phyloP scores from a whole-genome alignment of 2,113 vertebrate genomes.

The Larimichthys polyactis region DNA sequence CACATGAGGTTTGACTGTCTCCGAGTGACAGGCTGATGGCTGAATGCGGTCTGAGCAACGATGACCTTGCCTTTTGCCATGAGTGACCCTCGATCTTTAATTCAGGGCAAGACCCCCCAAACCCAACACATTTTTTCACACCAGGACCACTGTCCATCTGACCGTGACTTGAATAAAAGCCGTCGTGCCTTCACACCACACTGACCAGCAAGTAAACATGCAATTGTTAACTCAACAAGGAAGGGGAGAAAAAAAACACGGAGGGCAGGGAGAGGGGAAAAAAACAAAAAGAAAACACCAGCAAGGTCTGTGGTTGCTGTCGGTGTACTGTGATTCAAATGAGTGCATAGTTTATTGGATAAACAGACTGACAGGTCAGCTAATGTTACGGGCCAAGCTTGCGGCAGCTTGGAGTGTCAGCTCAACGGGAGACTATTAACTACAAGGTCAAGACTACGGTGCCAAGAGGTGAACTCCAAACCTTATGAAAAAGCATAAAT shows the following conservation, averaged over 20 bases:
- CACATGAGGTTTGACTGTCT: constrained; percentile 60
- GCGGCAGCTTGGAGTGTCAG: constrained; percentile 38
- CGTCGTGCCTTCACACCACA: constrained; percentile 50
- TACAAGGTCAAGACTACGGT: constrained; percentile 47
- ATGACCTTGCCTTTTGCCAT: constrained; percentile 83
- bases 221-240: constrained; percentile 43
- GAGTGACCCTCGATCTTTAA: constrained; percentile 76
- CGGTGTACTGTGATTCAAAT: constrained; percentile 34
- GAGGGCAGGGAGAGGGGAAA: neutral
- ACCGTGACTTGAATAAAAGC: constrained; percentile 60
- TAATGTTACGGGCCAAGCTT: constrained; percentile 27
- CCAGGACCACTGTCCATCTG: constrained; percentile 52
- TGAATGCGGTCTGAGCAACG: constrained; percentile 61
- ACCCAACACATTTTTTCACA: constrained; percentile 65
- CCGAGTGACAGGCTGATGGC: constrained; percentile 69
- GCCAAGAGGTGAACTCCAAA: constrained; percentile 34
- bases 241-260: neutral
- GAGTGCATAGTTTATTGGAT: constrained; percentile 36
- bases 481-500: constrained; percentile 38
- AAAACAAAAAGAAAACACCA: constrained; percentile 2
- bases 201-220: constrained; percentile 52
- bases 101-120: constrained; percentile 66
- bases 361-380: constrained; percentile 55
- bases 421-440: constrained; percentile 32
- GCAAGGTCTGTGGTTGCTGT: constrained; percentile 7